Conservation (phyloP, 2,113 vertebrate genomes). For the Rhipidura dahli region DNA sequence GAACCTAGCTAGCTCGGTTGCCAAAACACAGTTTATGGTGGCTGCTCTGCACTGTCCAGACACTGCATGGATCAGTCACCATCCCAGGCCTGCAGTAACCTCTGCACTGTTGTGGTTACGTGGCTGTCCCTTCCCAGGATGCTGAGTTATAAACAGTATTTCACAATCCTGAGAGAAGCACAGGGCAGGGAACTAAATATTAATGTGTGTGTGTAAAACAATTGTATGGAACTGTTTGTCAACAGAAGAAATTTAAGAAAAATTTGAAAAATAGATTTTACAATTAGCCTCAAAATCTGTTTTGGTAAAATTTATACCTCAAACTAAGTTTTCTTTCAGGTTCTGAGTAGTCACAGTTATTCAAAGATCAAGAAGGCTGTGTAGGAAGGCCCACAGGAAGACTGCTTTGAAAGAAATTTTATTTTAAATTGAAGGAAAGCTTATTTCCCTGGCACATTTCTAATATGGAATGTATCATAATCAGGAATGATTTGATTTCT, state of each 20-base stretch:
- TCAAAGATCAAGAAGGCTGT: background rate
- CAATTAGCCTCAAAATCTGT: background rate
- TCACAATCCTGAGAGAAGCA: background rate
- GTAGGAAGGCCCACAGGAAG: background rate
- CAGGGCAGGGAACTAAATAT: background rate
- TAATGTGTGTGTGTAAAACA: background rate
- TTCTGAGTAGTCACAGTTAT: background rate
- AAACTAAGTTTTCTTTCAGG: background rate
- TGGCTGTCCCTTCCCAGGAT: background rate
- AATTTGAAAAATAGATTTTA: background rate
- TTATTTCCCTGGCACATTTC: background rate
- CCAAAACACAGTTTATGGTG: background rate
- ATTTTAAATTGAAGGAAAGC: background rate
- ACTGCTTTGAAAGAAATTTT: background rate
- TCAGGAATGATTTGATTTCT: too few relatives aligned
- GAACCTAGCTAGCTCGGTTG: fast-evolving
- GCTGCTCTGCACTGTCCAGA: fast-evolving
- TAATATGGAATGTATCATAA: background rate
- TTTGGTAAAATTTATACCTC: background rate
- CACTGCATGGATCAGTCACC: background rate
- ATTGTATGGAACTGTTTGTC: background rate
- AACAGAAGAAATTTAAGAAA: background rate
- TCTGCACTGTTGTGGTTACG: background rate
- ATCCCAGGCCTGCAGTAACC: background rate
- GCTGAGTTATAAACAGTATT: background rate